phyloP scores from a whole-genome alignment of 2,113 vertebrate genomes.

The Atlantisia rogersi region DNA sequence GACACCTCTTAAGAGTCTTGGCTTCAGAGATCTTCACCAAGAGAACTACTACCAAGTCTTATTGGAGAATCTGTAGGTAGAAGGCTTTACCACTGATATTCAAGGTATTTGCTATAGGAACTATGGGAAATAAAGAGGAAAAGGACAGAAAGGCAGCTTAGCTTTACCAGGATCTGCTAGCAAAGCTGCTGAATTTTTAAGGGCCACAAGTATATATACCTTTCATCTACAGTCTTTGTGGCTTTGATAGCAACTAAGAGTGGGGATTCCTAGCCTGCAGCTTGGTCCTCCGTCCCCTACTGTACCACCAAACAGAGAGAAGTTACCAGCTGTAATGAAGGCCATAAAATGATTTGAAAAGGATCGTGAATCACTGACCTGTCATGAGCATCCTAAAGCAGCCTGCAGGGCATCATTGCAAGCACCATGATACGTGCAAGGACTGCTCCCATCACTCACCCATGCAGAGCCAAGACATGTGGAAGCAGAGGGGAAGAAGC shows the following conservation, averaged over 20 bases:
- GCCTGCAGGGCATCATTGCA: not conserved
- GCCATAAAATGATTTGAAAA: not conserved
- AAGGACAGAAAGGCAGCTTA: not conserved
- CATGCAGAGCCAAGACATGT: accelerated
- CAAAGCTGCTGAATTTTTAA: not conserved
- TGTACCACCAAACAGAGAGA: not conserved
- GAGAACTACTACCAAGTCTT: not conserved
- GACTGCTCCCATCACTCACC: not conserved
- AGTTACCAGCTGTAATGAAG: not conserved
- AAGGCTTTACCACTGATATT: not conserved
- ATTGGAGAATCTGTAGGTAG: not conserved
- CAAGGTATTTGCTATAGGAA: not conserved
- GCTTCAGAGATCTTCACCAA: not conserved
- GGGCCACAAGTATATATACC: accelerated
- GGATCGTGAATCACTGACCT: not conserved
- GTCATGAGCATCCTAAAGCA: not conserved
- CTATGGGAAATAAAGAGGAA: not conserved
- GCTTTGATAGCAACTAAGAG: not conserved
- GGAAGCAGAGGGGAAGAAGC: not conserved
- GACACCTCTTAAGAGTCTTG: not conserved
- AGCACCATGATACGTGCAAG: not conserved
- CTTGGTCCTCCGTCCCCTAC: not conserved
- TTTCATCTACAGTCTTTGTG: not conserved
- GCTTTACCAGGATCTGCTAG: not conserved
- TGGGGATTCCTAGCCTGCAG: not conserved